Conservation (phyloP, 2,797 vertebrate genomes). For the Otolemur crassicaudatus region DNA sequence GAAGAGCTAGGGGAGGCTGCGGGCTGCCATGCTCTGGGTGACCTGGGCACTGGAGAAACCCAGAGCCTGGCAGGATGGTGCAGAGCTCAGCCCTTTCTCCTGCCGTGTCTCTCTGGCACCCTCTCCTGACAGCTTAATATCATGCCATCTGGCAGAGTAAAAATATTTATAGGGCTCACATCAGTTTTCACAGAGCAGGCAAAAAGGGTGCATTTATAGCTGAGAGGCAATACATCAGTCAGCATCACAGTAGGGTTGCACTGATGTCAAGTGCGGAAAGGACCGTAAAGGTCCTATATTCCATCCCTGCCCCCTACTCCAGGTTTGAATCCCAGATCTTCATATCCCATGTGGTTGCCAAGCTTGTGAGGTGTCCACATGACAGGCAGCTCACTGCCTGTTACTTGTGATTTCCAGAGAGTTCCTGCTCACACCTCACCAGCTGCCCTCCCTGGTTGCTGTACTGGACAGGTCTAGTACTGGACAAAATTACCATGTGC, state of each 20-base stretch:
- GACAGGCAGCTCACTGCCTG: background rate
- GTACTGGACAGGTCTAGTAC: too few species aligned
- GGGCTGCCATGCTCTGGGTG: fast-evolving
- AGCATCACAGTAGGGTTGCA: background rate
- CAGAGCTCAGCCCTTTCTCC: background rate
- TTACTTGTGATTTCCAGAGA: background rate
- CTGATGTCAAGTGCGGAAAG: background rate
- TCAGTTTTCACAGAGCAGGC: background rate
- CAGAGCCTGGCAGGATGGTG: background rate
- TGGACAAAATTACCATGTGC: fast-evolving
- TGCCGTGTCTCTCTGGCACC: too few species aligned
- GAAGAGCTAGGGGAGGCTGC: background rate
- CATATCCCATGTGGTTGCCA: background rate
- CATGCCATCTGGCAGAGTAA: background rate
- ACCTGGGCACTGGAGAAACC: background rate
- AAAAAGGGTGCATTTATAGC: background rate
- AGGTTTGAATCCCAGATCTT: background rate
- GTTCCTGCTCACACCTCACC: background rate
- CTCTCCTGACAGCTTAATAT: background rate
- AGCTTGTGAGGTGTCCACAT: fast-evolving
- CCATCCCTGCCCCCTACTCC: background rate
- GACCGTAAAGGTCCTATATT: background rate
- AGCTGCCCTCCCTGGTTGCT: background rate
- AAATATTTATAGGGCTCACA: background rate
- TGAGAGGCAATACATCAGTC: fast-evolving